phyloP scores from a whole-genome alignment of 2,797 vertebrate genomes.

The Gymnopithys bicolor region DNA sequence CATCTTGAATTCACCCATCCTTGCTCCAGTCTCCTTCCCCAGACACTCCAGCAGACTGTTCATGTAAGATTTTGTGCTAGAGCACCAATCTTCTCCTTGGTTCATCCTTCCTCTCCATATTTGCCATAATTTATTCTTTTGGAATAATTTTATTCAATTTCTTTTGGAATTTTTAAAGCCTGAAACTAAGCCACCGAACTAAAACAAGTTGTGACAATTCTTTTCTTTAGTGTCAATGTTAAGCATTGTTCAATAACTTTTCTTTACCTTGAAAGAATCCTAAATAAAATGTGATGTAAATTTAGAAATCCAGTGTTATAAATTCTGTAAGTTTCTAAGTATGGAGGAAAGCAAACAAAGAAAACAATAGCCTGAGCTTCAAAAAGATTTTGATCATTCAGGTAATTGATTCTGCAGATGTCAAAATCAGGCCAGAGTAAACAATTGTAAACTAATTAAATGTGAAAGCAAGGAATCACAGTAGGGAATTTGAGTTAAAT shows the following conservation, averaged over 20 bases:
- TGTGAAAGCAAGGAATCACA: slow-evolving; percentile 35
- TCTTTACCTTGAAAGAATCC: neutral
- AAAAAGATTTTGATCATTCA: slow-evolving; percentile 70
- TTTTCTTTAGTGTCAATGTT: neutral
- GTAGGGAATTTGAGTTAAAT: neutral
- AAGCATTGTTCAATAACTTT: neutral
- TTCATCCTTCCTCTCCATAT: neutral
- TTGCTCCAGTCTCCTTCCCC: neutral
- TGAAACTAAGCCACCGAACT: neutral
- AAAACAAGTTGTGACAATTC: neutral
- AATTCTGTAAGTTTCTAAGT: slow-evolving; percentile 26
- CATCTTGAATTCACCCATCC: neutral
- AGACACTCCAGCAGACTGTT: neutral
- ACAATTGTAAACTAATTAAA: slow-evolving; percentile 76
- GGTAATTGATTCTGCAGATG: slow-evolving; percentile 66
- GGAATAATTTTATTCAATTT: neutral
- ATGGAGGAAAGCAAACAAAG: slow-evolving; percentile 36
- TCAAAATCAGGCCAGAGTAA: slow-evolving; percentile 73
- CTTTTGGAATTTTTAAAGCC: neutral
- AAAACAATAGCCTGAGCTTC: slow-evolving; percentile 69
- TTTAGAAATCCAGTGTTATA: neutral
- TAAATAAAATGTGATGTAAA: neutral
- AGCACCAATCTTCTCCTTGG: neutral
- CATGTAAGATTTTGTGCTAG: neutral
- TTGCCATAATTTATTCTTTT: neutral